Conservation (phyloP, 1,140 invertebrate genomes). For the Caerostris darwini region DNA sequence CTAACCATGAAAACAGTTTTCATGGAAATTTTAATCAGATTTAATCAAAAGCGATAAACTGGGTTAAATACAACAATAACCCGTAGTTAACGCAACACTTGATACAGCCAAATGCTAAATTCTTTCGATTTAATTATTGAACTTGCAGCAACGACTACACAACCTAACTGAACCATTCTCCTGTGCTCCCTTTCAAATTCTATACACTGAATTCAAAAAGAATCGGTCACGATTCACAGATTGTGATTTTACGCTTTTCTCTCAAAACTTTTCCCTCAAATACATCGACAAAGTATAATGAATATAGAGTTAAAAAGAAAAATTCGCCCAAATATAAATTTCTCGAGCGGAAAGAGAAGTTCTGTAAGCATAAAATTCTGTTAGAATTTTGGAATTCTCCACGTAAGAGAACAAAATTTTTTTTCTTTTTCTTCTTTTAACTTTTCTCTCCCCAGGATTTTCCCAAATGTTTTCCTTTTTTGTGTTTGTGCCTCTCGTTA, state of each 20-base stretch:
- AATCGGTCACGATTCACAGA: background rate
- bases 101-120: background rate
- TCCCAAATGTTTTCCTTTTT: background rate
- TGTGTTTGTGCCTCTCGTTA: background rate
- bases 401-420: background rate
- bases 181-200: background rate
- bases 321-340: background rate
- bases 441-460: background rate
- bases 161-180: background rate
- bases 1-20: too few relatives aligned
- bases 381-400: conserved; percentile 3
- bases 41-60: too few relatives aligned
- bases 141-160: background rate
- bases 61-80: too few relatives aligned
- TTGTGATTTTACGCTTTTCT: background rate
- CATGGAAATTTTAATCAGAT: too few relatives aligned
- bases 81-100: background rate
- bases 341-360: background rate
- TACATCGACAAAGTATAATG: background rate
- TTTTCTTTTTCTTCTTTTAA: background rate
- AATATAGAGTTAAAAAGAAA: background rate
- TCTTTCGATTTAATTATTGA: background rate
- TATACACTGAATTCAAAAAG: background rate
- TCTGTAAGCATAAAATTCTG: background rate
- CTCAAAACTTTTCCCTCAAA: background rate